Percentiles rank a stretch among this genome's conserved stretches.
Evolutionary conservation across 2,113 vertebrate species (phyloP).

Genomic region (Larimichthys polyactis): DNA sequence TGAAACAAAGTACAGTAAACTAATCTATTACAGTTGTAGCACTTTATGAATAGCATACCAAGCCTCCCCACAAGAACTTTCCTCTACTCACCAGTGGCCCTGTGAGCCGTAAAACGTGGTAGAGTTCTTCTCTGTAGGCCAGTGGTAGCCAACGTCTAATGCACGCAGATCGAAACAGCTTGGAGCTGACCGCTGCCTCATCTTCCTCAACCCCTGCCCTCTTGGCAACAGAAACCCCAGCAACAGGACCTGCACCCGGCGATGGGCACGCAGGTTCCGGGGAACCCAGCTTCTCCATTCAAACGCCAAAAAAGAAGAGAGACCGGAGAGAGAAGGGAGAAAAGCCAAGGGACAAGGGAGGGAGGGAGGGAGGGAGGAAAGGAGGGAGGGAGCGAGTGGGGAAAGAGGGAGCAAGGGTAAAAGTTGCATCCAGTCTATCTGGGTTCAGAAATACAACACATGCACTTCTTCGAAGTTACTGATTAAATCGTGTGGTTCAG

Average conservation of each 20-base stretch:
- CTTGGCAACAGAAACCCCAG: slow-evolving; percentile 49
- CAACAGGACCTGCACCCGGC: slow-evolving; percentile 52
- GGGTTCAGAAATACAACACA: slow-evolving; percentile 36
- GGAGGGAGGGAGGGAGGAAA: slow-evolving; percentile 38
- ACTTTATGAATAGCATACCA: slow-evolving; percentile 7
- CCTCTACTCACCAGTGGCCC: slow-evolving; percentile 83
- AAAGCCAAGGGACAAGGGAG: slow-evolving; percentile 45
- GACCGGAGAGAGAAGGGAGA: slow-evolving; percentile 32
- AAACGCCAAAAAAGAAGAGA: slow-evolving; percentile 47
- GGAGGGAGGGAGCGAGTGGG: slow-evolving; percentile 14
- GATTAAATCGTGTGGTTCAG: slow-evolving; percentile 48
- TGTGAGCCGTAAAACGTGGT: slow-evolving; percentile 76
- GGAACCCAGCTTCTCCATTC: slow-evolving; percentile 79
- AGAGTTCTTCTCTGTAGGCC: slow-evolving; percentile 84
- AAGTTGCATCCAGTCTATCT: slow-evolving; percentile 40
- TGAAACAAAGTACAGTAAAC: not conserved
- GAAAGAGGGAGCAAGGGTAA: slow-evolving; percentile 29
- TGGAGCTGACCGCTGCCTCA: slow-evolving; percentile 62
- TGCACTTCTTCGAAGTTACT: slow-evolving; percentile 49
- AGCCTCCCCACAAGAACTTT: slow-evolving; percentile 30
- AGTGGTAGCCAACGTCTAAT: slow-evolving; percentile 73
- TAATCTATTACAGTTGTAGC: not conserved
- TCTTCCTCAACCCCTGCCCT: slow-evolving; percentile 34
- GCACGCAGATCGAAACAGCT: slow-evolving; percentile 69
- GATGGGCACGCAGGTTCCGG: slow-evolving; percentile 59